Evolutionary conservation across 2,888 invertebrate genomes (phyloP).

Genomic region (Tineola bisselliella): DNA sequence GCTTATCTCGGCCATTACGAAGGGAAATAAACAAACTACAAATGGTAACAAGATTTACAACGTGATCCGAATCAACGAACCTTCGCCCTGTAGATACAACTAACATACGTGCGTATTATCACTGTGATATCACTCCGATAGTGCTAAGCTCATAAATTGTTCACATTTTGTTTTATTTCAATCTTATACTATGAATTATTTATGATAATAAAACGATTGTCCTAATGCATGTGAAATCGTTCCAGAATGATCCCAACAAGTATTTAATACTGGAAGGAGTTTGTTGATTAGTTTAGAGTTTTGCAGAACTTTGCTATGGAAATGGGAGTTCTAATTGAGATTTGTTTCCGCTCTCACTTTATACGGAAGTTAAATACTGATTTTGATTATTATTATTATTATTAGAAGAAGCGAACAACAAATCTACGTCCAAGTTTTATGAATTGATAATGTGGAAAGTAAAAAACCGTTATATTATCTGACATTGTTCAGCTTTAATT

Average conservation of each 20-base stretch:
- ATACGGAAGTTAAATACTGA: neutral
- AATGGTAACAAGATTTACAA: constrained; percentile 6
- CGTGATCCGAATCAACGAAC: constrained; percentile 5
- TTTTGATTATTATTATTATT: too few species aligned
- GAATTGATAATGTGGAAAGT: too few species aligned
- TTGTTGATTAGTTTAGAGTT: neutral
- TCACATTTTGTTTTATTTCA: too few species aligned
- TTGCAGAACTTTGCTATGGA: neutral
- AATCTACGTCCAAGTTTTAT: too few species aligned
- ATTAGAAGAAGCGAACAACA: too few species aligned
- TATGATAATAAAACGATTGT: too few species aligned
- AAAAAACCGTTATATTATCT: too few species aligned
- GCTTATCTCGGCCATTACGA: constrained; percentile 2
- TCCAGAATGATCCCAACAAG: neutral
- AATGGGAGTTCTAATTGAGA: neutral
- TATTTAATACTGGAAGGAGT: neutral
- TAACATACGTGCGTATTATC: neutral
- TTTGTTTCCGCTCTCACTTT: neutral
- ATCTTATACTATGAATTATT: too few species aligned
- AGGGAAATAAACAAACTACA: constrained; percentile 1
- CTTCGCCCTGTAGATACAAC: too few species aligned
- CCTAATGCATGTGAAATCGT: neutral
- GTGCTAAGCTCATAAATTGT: too few species aligned
- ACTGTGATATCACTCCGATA: too few species aligned
- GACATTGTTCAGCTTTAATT: too few species aligned